Evolutionary conservation across 92 coral and sea anemone species (phyloP).

Genomic region (Nematostella vectensis): DNA sequence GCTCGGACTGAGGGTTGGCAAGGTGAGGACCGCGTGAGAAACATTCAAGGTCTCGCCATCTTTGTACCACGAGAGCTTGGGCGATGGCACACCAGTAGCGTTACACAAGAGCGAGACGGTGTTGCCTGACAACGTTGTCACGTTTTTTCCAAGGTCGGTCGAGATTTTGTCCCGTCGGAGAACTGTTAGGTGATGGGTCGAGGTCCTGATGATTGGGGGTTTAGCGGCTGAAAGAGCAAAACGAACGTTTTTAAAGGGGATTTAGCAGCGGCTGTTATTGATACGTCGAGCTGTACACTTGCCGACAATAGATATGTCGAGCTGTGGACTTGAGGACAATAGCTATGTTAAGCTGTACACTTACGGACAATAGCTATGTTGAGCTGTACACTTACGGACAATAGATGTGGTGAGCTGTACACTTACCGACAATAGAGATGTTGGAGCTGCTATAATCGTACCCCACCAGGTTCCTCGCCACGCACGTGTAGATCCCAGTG

Average conservation of each 20-base stretch:
- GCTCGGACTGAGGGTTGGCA: slow-evolving; percentile 6
- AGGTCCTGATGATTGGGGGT: slow-evolving; percentile 12
- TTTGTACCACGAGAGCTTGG: slow-evolving; percentile 56
- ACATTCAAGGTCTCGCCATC: slow-evolving; percentile 19
- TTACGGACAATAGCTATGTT: no score
- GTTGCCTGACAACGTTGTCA: slow-evolving; percentile 54
- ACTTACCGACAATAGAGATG: slow-evolving; percentile 55
- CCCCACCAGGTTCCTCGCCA: slow-evolving; percentile 54
- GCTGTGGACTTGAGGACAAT: no score
- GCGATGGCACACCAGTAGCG: slow-evolving; percentile 58
- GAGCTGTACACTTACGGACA: no score
- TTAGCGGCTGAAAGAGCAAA: slow-evolving; percentile 13
- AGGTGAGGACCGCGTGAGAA: slow-evolving; percentile 11
- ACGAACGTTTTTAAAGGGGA: slow-evolving; percentile 1
- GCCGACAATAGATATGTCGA: no score
- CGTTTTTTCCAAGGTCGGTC: slow-evolving; percentile 48
- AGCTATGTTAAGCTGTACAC: no score
- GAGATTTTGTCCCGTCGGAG: slow-evolving; percentile 31
- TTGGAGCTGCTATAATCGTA: slow-evolving; percentile 36
- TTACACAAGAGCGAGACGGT: slow-evolving; percentile 63
- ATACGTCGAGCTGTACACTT: no score
- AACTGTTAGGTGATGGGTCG: slow-evolving; percentile 14
- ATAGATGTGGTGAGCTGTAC: no score
- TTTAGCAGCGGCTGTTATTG: no score
- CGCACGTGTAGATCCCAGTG: slow-evolving; percentile 69